Evolutionary conservation across 1,140 invertebrate species (phyloP), one percentile per base, ranked within the genome.

Genomic region (Drosophila persimilis): DNA sequence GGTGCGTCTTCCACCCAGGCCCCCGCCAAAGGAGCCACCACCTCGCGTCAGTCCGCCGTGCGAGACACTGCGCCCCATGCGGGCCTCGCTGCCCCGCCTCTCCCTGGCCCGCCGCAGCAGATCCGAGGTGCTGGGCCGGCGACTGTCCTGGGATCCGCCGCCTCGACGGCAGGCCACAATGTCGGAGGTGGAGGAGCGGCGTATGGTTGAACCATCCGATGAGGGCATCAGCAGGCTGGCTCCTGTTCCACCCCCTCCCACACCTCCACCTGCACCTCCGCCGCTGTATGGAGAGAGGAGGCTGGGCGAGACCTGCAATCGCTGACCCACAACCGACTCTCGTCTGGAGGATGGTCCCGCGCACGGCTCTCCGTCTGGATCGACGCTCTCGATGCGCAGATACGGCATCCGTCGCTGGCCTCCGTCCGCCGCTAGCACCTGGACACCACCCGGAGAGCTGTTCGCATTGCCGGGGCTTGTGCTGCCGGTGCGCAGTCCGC

Each of bases 31-130:
- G 0, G 66, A 13, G 35, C 35, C 70, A 15, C 78, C 80, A 51
- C 88, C 86, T n/a, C 88, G 56, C 17, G 88, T 75, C 43, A 90
- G 39, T 6, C 89, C 81, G 26, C 89, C 80, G 39, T 91, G 90
- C 41, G 91, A 91, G 7, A 89, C 86, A 50, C 91, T 91, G 47
- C 91, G 75, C 5, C 90, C 90, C 80, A 91, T 91, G 35, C 88
- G 67, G 6, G 83, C 74, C 67, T 90, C 90, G 35, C 90, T 91
- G 56, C 90, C 90, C 47, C 89, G 89, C 0, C 91, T 74, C 53
- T 91, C 91, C 35, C 91, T 78, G 8, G 91, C 91, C 8, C 76
- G 74, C 2, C 91, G 58, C 39, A 91, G 56, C 48, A 91, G 50
- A 70, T 91, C 90, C 57, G 90, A 90, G 13, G 91, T 91, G 58